Base-by-base conservation (phyloP, 2,113 vertebrate species). In the Halichoeres trimaculatus region DNA sequence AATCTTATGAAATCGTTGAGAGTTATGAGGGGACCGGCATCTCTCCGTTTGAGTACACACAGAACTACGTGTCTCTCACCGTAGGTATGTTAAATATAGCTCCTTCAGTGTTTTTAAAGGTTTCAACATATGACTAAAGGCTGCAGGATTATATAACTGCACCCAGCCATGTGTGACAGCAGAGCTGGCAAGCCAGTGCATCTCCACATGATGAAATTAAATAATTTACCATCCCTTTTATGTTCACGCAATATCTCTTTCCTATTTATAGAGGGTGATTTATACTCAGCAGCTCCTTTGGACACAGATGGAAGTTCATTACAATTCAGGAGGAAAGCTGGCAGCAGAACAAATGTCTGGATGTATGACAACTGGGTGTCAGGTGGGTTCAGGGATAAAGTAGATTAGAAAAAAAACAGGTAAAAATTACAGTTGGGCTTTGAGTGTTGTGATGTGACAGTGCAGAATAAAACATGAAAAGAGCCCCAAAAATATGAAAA, bases 281-380 rank as follows among this genome's bases (percentile, higher is more conserved):
- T 94, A 0, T 95, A 95, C 47, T 81, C 91, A 23, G 93, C 89
- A 17, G 93, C 92, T 1, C 90, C 94, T 41, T 69, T 92, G 57
- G 80, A 88, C 51, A 17, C 2, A 0, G 90, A 93, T 22, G 93
- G 93, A 54, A 87, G 72, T 13, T 79, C 65, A 4, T 70, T 93
- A 5, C 92, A 94, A 20, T 95, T 95, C 70, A 90, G 93, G 57
- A 88, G 94, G 53, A 89, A 84, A 72, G 74, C 50, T 20, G 92
- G 93, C 7, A 68, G 2, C 2, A 90, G 90, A 70, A 75, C 38
- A 19, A 80, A 70, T 16, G 72, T 94, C 4, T 94, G 93, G 92
- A 95, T 95, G 94, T 54, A 92, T 58, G 82, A 92, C 34, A 76
- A 41, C 11, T 95, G 93, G 93, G 51, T 93, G 9, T 85, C 80